Conservation (phyloP, 2,797 vertebrate species). For the Enteromius viviparus region DNA sequence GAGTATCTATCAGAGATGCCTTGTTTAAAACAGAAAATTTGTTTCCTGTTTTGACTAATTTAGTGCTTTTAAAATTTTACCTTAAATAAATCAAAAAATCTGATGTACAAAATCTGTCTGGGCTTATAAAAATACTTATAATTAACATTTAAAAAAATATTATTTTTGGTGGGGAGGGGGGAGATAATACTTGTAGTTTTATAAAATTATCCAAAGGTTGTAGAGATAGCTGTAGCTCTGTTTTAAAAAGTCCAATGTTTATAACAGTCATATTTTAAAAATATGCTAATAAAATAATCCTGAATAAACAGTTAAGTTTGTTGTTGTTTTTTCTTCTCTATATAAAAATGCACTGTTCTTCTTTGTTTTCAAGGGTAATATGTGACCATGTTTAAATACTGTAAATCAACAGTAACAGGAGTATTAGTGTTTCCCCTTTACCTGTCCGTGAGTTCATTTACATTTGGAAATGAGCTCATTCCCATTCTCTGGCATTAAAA, state of each 20-base stretch:
- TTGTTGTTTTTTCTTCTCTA: background rate
- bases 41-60: background rate
- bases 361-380: background rate
- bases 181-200: background rate
- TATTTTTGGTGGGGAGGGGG: background rate
- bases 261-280: background rate
- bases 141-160: background rate
- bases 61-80: background rate
- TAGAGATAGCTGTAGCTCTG: background rate
- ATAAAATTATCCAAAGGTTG: no score
- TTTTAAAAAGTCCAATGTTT: background rate
- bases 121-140: background rate
- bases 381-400: background rate
- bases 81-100: background rate
- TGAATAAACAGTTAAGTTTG: background rate
- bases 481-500: background rate
- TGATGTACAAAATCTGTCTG: background rate
- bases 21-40: background rate
- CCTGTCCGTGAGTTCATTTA: no score
- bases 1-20: background rate
- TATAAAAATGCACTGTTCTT: background rate
- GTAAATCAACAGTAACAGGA: background rate
- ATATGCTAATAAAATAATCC: background rate
- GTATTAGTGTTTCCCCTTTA: background rate
- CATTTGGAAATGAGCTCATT: background rate